Evolutionary conservation across 64 coral and sea anemone species (phyloP), one percentile per base, ranked within the genome.

Genomic region (Actinia equina): DNA sequence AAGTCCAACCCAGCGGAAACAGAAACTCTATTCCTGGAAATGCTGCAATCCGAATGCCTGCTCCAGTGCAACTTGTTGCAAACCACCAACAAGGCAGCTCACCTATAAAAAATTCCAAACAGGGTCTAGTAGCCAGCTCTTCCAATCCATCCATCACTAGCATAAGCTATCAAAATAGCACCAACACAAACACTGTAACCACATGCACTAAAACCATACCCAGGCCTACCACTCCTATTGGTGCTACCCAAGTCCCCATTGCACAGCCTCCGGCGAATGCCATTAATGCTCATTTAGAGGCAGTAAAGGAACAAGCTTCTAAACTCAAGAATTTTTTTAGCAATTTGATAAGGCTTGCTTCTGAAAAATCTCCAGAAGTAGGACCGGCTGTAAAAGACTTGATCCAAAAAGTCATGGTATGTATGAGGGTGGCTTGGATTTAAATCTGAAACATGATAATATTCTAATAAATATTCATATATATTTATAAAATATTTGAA

Each of bases 331-430:
- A 92, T 69, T 93, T 97, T 83, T 97, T 97, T 70, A 97, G 23
- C 52, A 97, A 97, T 69, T 90, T 97, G 85, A 90, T 97, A 5
- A 84, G 94, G 63, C 91, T 97, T 88, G 94, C 94, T 70, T 93
- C 94, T 60, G 91, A 97, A 86, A 97, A 97, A 88, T 97, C 94
- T 17, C 94, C 94, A 14, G 91, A 97, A 77, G 85, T 97, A 85
- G 94, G 94, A 55, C 92, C 91, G 44, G 88, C 88, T 87, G 94
- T 97, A 3, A 97, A 97, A 84, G 94, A 97, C 61, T 90, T 97
- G 43, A 90, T 97, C 22, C 94, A 97, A 93, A 93, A 93, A 89
- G 94, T 97, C 25, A 90, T 97, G 94, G 94, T 97, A 78, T 80
- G 94, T 97, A 57, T 59, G 16, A 42, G 52, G 52, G 25, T 19